Evolutionary conservation across 2,888 invertebrate genomes (phyloP), one percentile per base, ranked within the genome.

Genomic region (Agelastica alni): DNA sequence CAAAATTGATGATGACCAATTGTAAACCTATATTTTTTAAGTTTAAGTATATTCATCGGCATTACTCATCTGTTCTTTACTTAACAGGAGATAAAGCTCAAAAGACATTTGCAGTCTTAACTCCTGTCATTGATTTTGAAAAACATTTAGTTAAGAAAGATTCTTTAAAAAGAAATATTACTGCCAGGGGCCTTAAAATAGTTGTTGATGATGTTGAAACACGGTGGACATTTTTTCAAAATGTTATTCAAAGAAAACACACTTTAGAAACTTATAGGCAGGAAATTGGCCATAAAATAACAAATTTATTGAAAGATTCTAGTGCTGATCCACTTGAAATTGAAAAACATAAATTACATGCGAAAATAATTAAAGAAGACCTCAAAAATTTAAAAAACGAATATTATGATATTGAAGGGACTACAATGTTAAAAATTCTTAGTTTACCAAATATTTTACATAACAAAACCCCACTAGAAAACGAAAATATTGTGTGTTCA

Each of bases 341-440:
- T 1, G 77, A 81, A 20, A 80, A 80, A 60, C 72, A 87, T 2
- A 84, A 81, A 70, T 73, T 83, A 9, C 82, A 85, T 65, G 79
- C 65, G 2, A 70, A 67, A 56, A 37, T 72, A 30, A 64, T 75
- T 10, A 76, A 75, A 57, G 70, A 74, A 36, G 85, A 89, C 61
- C 71, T 87, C n/a, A 87, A 83, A 70, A 76, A 77, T 20, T 67
- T 90, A 1, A 87, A 83, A 69, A 77, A 80, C 7, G 78, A 80
- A 34, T 73, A 86, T n/a, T 87, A 88, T 81, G 83, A 83, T n/a
- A 78, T 91, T 4, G 89, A 92, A 72, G 87, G 89, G 70, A 80
- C 80, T 44, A 84, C 89, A 5, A 79, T 88, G 37, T 70, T 85
- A 20, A 80, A 82, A 66, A 80, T 82, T 53, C 76, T 93, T 45